Evolutionary conservation across 2,113 vertebrate genomes (phyloP).

Genomic region (Etheostoma spectabile): DNA sequence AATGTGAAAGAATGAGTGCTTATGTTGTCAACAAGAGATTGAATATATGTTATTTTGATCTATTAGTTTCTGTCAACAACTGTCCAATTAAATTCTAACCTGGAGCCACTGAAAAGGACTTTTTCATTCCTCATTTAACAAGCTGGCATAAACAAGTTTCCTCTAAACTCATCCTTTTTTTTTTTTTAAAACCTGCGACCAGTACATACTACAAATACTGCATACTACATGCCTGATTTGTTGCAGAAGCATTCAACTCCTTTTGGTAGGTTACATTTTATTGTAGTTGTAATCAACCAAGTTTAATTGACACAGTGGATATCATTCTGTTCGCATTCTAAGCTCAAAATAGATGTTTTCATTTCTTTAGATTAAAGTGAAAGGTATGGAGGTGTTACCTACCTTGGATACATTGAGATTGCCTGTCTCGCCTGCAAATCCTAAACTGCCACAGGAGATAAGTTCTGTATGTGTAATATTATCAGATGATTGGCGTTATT

Average conservation of each 20-base stretch:
- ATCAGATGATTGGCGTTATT: background rate
- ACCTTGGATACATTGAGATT: background rate
- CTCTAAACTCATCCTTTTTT: conserved; percentile 11
- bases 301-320: background rate
- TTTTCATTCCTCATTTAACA: conserved; percentile 41
- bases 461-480: conserved; percentile 9
- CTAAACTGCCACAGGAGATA: background rate
- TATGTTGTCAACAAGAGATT: conserved; percentile 54
- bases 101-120: conserved; percentile 42
- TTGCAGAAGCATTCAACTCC: conserved; percentile 8
- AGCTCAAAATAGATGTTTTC: background rate
- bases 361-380: background rate
- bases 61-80: conserved; percentile 61
- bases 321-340: background rate
- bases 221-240: background rate
- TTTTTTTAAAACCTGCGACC: background rate
- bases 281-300: conserved; percentile 1
- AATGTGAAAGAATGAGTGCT: conserved; percentile 57
- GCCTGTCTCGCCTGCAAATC: background rate
- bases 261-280: conserved; percentile 4
- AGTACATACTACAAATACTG: background rate
- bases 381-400: background rate
- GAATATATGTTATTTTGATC: conserved; percentile 65
- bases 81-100: conserved; percentile 73
- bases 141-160: conserved; percentile 40